A percentile compares a stretch with the other conserved stretches of the same genome.
These are phyloP conservation scores for Oxytorus armatus DNA, from an alignment of 2,888 invertebrate species.

Conservation along the genomic window DNA sequence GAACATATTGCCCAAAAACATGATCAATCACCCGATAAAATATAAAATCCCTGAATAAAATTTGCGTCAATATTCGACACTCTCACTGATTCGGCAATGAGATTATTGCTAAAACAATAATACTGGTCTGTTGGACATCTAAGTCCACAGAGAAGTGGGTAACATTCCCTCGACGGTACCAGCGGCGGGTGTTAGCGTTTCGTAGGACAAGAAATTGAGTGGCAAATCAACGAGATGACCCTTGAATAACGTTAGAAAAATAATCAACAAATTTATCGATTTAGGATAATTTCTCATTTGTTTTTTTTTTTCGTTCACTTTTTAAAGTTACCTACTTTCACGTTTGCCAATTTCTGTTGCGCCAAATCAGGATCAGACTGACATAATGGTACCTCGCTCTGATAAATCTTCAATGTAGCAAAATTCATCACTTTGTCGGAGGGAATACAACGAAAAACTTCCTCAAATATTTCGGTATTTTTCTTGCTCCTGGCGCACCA, in stretches of 20 bases:
- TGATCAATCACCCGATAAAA: slow-evolving; percentile 6
- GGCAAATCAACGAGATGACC: slow-evolving; percentile 96
- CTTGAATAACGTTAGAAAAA: slow-evolving; percentile 82
- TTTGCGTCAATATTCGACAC: background rate
- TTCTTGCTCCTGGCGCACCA: slow-evolving; percentile 93
- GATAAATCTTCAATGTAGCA: slow-evolving; percentile 90
- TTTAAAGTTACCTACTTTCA: slow-evolving; percentile 86
- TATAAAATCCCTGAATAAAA: slow-evolving; percentile 25
- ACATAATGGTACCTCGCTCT: slow-evolving; percentile 90
- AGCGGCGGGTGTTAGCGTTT: slow-evolving; percentile 92
- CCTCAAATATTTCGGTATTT: slow-evolving; percentile 96
- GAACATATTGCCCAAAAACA: background rate
- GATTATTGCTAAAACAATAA: slow-evolving; percentile 41
- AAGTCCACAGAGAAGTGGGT: slow-evolving; percentile 96
- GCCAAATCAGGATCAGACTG: slow-evolving; percentile 90
- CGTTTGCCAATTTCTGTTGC: slow-evolving; percentile 89
- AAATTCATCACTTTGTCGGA: slow-evolving; percentile 93
- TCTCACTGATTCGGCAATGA: background rate
- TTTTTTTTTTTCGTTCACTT: slow-evolving; percentile 29
- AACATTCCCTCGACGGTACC: slow-evolving; percentile 96
- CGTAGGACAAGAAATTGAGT: slow-evolving; percentile 94
- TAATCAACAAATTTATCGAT: background rate
- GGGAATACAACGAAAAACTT: slow-evolving; percentile 96
- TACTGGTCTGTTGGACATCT: slow-evolving; percentile 40
- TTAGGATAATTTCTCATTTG: background rate